These are phyloP conservation scores for Rafetus swinhoei DNA, from an alignment of 2,113 vertebrate genomes.

Conservation along the genomic window DNA sequence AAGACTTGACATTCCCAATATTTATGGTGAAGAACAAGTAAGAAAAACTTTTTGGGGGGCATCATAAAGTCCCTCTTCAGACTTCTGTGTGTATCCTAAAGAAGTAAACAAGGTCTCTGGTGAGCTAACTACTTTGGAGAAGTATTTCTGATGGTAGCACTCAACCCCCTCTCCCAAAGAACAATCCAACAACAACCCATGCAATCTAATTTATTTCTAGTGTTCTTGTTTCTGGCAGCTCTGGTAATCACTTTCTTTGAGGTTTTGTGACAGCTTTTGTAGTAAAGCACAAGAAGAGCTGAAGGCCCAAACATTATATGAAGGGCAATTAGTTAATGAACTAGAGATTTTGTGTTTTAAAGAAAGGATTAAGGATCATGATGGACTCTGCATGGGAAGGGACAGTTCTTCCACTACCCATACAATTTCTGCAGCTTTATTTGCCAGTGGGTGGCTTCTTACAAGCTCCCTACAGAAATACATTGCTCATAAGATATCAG, in stretches of 20 bases:
- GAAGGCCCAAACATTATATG: background rate
- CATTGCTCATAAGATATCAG: too few relatives aligned
- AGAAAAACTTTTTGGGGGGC: too few relatives aligned
- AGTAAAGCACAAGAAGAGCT: background rate
- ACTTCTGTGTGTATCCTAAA: too few relatives aligned
- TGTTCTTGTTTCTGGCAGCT: background rate
- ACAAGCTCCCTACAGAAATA: too few relatives aligned
- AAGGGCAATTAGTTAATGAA: background rate
- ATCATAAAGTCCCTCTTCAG: too few relatives aligned
- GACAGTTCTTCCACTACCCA: too few relatives aligned
- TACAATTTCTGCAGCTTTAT: too few relatives aligned
- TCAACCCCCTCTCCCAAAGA: background rate
- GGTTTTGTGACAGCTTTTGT: background rate
- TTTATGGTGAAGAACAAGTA: too few relatives aligned
- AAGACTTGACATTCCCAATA: too few relatives aligned
- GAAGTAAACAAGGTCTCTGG: too few relatives aligned
- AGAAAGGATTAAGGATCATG: background rate
- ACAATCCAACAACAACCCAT: background rate
- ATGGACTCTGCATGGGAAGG: background rate
- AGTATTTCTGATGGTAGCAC: background rate
- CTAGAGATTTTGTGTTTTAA: background rate
- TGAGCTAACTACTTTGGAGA: background rate
- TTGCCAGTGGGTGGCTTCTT: too few relatives aligned
- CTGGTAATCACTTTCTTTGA: background rate
- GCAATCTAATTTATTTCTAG: background rate